These are phyloP conservation scores for Pelodytes ibericus DNA, from an alignment of 2,797 vertebrate genomes.

Conservation along the genomic window DNA sequence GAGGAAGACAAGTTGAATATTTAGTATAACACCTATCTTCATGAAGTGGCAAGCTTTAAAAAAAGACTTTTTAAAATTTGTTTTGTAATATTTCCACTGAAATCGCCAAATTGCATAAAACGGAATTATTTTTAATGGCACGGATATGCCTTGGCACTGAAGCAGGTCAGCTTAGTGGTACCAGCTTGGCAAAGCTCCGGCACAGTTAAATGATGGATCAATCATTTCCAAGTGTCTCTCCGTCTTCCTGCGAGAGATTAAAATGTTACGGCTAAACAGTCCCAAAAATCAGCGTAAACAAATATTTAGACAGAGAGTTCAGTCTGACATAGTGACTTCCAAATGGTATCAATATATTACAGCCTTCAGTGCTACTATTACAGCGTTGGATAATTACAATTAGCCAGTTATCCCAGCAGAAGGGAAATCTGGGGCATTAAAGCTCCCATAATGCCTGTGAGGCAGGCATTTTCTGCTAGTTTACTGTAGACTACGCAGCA, in stretches of 20 bases:
- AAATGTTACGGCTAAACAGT: neutral
- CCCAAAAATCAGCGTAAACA: neutral
- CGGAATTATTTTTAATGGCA: neutral
- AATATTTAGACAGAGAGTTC: constrained; percentile 7
- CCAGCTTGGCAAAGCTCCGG: constrained; percentile 1
- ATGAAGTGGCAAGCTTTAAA: too few relatives aligned
- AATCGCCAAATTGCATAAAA: constrained; percentile 10
- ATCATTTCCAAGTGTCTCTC: constrained; percentile 8
- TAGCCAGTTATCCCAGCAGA: constrained; percentile 12
- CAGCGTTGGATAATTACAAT: neutral
- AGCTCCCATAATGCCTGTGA: constrained; percentile 1
- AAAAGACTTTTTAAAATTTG: too few relatives aligned
- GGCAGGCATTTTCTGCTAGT: neutral
- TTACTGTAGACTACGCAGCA: neutral
- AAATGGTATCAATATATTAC: constrained; percentile 13
- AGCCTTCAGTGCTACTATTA: neutral
- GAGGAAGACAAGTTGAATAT: too few relatives aligned
- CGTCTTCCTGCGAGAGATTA: neutral
- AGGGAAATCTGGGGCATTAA: neutral
- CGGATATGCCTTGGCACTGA: neutral
- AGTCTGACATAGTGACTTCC: neutral
- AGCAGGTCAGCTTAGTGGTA: neutral
- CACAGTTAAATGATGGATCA: constrained; percentile 5
- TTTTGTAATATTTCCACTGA: neutral
- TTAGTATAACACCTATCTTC: too few relatives aligned